A percentile compares a stretch with the other conserved stretches of the same genome.
Evolutionary conservation across 1,140 invertebrate species (phyloP).

Genomic region (Leptinotarsa texana): DNA sequence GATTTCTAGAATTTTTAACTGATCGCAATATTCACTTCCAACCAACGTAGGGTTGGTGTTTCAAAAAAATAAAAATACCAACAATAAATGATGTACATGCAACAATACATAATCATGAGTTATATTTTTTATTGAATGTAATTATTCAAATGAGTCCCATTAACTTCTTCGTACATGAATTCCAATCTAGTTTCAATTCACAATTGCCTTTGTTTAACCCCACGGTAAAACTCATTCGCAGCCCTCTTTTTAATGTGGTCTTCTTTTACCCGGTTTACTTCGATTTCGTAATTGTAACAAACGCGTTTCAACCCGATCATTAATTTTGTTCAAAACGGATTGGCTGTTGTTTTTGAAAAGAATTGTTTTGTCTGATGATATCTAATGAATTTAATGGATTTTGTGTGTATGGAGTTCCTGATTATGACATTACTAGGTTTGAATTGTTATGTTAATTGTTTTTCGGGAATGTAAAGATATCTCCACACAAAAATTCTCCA

Average conservation of each 20-base stretch:
- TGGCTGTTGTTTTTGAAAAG: conserved; percentile 15
- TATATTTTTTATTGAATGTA: too few species aligned
- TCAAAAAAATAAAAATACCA: too few species aligned
- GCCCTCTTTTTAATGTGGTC: conserved; percentile 18
- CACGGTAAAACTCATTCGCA: conserved; percentile 7
- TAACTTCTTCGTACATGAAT: background rate
- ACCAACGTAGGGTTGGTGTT: too few species aligned
- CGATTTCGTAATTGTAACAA: conserved; percentile 26
- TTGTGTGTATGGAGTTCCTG: background rate
- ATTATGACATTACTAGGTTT: background rate
- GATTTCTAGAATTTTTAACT: too few species aligned
- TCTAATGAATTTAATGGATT: conserved; percentile 20
- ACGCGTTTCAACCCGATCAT: conserved; percentile 20
- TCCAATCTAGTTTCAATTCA: conserved; percentile 14
- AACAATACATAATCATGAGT: too few species aligned
- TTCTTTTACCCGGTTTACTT: conserved; percentile 21
- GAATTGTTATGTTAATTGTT: too few species aligned
- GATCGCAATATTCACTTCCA: too few species aligned
- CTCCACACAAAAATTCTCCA: too few species aligned
- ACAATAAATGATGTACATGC: too few species aligned
- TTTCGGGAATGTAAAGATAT: too few species aligned
- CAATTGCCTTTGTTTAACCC: conserved; percentile 12
- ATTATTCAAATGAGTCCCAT: background rate
- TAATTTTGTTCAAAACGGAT: conserved; percentile 23
- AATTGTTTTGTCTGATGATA: background rate